phyloP scores from a whole-genome alignment of 2,888 invertebrate genomes.

The Allolobophora icterica region DNA sequence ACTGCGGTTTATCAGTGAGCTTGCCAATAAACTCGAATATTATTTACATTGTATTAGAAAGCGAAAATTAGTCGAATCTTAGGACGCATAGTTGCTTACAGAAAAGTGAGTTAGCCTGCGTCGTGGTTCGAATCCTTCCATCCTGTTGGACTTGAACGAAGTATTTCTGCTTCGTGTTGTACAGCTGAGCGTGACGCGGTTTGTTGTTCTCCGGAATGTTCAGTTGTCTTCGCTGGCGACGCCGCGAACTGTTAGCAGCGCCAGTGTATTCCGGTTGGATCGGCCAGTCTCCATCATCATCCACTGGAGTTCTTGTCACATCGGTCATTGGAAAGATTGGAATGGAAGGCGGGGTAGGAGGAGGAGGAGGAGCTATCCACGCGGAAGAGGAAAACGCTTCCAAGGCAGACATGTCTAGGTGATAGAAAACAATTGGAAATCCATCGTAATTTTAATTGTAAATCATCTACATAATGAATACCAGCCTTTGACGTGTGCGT shows the following conservation, averaged over 20 bases:
- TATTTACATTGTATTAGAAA: too few relatives aligned
- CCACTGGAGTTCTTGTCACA: neutral
- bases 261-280: neutral
- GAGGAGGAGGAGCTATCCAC: neutral
- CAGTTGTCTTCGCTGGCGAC: neutral
- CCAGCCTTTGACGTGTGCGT: too few relatives aligned
- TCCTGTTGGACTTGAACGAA: slow-evolving; percentile 27
- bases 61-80: neutral
- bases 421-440: neutral
- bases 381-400: neutral
- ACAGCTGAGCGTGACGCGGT: slow-evolving; percentile 30
- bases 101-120: slow-evolving; percentile 22
- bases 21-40: too few relatives aligned
- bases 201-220: slow-evolving; percentile 21
- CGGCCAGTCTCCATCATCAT: neutral
- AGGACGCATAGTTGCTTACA: slow-evolving; percentile 22
- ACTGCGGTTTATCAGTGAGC: too few relatives aligned
- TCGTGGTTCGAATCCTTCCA: slow-evolving; percentile 29
- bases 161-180: slow-evolving; percentile 12
- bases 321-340: slow-evolving; percentile 3
- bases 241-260: neutral
- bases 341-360: neutral
- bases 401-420: slow-evolving; percentile 25
- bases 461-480: too few relatives aligned
- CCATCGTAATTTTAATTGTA: neutral